Conservation (phyloP, 2,888 invertebrate species). For the Sepiola atlantica region DNA sequence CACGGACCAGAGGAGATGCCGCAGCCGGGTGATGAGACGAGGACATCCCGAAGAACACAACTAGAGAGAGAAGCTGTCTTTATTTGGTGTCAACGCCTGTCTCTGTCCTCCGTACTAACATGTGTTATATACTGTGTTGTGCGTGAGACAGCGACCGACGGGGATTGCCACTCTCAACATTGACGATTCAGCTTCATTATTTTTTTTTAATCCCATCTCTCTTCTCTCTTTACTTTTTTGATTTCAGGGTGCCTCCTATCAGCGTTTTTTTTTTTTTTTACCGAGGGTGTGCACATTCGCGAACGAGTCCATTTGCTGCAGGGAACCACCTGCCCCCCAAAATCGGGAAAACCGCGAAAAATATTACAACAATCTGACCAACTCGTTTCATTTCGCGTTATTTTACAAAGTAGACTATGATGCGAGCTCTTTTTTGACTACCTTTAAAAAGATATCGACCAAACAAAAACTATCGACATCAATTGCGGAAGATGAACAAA, state of each 20-base stretch:
- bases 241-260: not conserved
- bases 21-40: not conserved
- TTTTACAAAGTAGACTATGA: not conserved
- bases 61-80: not conserved
- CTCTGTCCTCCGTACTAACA: conserved; percentile 32
- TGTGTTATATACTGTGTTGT: conserved; percentile 5
- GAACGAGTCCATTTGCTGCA: not conserved
- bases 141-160: conserved; percentile 14
- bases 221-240: not conserved
- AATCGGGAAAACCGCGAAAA: not conserved
- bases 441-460: not conserved
- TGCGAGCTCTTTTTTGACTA: not conserved
- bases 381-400: not conserved
- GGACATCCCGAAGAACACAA: not conserved
- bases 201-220: not conserved
- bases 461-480: not conserved
- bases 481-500: not conserved
- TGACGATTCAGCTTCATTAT: not conserved
- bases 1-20: not conserved
- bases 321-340: not conserved
- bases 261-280: not conserved
- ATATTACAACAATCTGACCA: not conserved
- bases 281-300: too few relatives aligned
- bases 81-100: not conserved
- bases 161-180: not conserved